These are phyloP conservation scores for Notolepis coatsorum DNA, from an alignment of 2,797 vertebrate species.

Conservation along the genomic window DNA sequence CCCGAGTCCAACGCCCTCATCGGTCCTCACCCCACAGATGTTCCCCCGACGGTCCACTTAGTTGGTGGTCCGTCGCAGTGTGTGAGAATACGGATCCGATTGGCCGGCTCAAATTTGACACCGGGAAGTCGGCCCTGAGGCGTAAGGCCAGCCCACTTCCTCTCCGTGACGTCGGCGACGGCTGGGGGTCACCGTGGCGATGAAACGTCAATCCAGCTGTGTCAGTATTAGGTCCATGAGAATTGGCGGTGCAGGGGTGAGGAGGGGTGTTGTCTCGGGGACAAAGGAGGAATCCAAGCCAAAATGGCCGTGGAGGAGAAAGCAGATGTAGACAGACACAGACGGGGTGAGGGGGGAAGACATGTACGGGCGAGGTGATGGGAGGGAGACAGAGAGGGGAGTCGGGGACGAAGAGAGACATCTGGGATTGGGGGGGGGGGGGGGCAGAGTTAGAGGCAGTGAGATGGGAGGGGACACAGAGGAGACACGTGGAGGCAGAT, in stretches of 20 bases:
- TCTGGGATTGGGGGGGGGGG: background rate
- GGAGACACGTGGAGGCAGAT: background rate
- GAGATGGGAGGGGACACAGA: background rate
- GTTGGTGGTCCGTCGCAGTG: slow-evolving; percentile 27
- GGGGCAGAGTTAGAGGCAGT: background rate
- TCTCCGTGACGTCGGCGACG: slow-evolving; percentile 26
- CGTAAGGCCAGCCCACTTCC: slow-evolving; percentile 41
- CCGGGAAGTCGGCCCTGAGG: slow-evolving; percentile 39
- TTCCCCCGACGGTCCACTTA: slow-evolving; percentile 32
- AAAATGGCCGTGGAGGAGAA: background rate
- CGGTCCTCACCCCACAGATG: slow-evolving; percentile 44
- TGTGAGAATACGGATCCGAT: slow-evolving; percentile 20
- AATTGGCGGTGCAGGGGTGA: background rate
- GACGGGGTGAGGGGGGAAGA: background rate
- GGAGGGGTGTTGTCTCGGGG: background rate
- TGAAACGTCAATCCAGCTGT: slow-evolving; percentile 44
- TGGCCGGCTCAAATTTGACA: slow-evolving; percentile 36
- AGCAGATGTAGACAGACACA: background rate
- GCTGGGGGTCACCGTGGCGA: slow-evolving; percentile 42
- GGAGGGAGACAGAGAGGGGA: background rate
- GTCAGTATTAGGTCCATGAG: slow-evolving; percentile 25
- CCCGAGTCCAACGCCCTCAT: slow-evolving; percentile 16
- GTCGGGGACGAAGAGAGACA: background rate
- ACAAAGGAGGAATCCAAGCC: background rate
- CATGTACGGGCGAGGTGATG: background rate